phyloP scores from a whole-genome alignment of 2,797 vertebrate species.

The Myotis planiceps region DNA sequence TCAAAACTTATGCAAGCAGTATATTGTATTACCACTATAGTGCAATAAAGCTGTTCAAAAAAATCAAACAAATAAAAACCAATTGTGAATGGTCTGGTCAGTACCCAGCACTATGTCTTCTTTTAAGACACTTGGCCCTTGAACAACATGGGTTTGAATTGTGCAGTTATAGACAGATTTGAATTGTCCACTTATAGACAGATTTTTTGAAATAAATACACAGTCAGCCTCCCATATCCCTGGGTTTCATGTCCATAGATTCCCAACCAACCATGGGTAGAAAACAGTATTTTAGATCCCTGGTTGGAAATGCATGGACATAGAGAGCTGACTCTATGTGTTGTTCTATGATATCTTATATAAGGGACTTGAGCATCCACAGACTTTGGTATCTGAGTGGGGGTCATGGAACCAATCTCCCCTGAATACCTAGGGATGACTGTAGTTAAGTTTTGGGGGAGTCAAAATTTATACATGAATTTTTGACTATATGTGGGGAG shows the following conservation, averaged over 20 bases:
- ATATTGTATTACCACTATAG: background rate
- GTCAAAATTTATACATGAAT: background rate
- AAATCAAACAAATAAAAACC: background rate
- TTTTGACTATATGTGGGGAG: background rate
- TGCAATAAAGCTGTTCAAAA: background rate
- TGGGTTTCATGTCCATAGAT: background rate
- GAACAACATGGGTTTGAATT: background rate
- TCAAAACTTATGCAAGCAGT: background rate
- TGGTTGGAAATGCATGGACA: background rate
- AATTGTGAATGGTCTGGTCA: background rate
- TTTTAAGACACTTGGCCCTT: background rate
- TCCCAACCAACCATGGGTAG: background rate
- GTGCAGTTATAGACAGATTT: background rate
- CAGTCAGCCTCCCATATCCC: background rate
- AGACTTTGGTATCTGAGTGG: background rate
- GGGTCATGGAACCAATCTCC: background rate
- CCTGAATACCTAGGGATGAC: background rate
- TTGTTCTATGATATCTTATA: background rate
- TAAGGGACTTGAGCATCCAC: background rate
- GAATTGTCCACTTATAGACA: background rate
- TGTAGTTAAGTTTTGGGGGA: background rate
- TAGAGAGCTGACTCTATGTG: background rate
- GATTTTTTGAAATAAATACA: background rate
- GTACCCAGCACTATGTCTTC: background rate
- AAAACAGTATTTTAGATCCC: background rate